These are phyloP conservation scores for Helicoverpa armigera DNA, from an alignment of 1,140 invertebrate genomes.

Conservation along the genomic window DNA sequence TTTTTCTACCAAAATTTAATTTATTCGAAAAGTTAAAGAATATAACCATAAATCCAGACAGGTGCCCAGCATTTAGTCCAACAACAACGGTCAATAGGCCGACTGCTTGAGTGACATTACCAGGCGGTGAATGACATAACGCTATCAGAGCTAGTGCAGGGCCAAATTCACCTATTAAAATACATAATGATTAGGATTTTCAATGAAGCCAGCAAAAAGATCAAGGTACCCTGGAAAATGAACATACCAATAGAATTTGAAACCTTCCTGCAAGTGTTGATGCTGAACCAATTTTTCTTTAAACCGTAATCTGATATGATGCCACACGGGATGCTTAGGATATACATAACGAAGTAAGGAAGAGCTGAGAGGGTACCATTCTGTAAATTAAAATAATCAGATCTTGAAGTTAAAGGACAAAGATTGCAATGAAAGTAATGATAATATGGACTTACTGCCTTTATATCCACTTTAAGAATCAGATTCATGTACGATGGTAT, in stretches of 20 bases:
- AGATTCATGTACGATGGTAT: conserved; percentile 96
- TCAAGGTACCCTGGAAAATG: too few relatives aligned
- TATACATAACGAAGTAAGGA: conserved; percentile 92
- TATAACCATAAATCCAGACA: conserved; percentile 88
- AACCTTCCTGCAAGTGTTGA: conserved; percentile 79
- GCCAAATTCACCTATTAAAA: conserved; percentile 84
- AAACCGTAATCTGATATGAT: conserved; percentile 87
- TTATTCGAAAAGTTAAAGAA: too few relatives aligned
- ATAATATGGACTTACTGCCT: conserved; percentile 82
- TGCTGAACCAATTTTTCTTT: conserved; percentile 82
- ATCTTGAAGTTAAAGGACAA: too few relatives aligned
- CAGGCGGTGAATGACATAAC: conserved; percentile 87
- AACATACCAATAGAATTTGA: conserved; percentile 80
- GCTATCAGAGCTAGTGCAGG: conserved; percentile 89
- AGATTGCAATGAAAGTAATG: too few relatives aligned
- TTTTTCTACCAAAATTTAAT: neutral
- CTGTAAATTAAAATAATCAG: conserved; percentile 82
- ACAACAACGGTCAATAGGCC: conserved; percentile 90
- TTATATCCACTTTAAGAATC: conserved; percentile 93
- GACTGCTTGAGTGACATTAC: conserved; percentile 87
- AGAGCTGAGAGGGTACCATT: conserved; percentile 92
- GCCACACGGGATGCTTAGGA: conserved; percentile 89
- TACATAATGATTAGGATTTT: too few relatives aligned
- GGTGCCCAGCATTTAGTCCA: conserved; percentile 91
- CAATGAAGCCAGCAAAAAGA: too few relatives aligned